A percentile compares a stretch with the other conserved stretches of the same genome.
These are phyloP conservation scores for Caenorhabditis tropicalis DNA, from an alignment of 1,140 invertebrate genomes.

Conservation along the genomic window DNA sequence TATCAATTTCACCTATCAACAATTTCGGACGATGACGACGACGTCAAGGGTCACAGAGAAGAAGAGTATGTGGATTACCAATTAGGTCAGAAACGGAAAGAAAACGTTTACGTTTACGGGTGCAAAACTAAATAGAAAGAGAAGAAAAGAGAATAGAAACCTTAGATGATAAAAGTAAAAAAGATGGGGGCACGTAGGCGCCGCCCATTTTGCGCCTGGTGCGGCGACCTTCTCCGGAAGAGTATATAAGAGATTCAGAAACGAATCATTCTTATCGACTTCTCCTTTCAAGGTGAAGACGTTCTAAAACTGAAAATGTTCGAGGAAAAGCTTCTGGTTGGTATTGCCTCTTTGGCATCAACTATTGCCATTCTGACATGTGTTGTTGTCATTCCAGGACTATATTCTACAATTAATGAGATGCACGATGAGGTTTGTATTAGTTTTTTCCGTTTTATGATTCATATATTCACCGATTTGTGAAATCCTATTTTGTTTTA, in stretches of 20 bases:
- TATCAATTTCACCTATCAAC: constrained; percentile 35
- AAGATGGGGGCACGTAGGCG: not conserved
- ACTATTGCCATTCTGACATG: constrained; percentile 44
- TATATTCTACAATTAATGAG: constrained; percentile 53
- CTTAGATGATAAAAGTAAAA: constrained; percentile 30
- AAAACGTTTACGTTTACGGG: constrained; percentile 44
- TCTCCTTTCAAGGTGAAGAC: constrained; percentile 3
- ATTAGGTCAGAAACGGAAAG: constrained; percentile 38
- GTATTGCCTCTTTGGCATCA: constrained; percentile 42
- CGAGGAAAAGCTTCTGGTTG: constrained; percentile 52
- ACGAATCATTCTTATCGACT: not conserved
- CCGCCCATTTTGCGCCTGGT: constrained; percentile 40
- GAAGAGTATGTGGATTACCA: constrained; percentile 5
- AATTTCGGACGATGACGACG: not conserved
- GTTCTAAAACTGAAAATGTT: constrained; percentile 33
- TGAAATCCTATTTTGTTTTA: no score
- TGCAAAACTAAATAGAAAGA: constrained; percentile 12
- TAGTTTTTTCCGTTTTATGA: no score
- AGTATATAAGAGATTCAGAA: not conserved
- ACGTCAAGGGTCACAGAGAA: not conserved
- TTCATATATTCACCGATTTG: no score
- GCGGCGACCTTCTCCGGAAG: constrained; percentile 44
- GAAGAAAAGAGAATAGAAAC: not conserved
- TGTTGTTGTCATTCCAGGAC: constrained; percentile 50
- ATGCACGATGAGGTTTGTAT: constrained; percentile 53